These are phyloP conservation scores for Aphis craccivora DNA, from an alignment of 1,140 invertebrate genomes.

Conservation along the genomic window DNA sequence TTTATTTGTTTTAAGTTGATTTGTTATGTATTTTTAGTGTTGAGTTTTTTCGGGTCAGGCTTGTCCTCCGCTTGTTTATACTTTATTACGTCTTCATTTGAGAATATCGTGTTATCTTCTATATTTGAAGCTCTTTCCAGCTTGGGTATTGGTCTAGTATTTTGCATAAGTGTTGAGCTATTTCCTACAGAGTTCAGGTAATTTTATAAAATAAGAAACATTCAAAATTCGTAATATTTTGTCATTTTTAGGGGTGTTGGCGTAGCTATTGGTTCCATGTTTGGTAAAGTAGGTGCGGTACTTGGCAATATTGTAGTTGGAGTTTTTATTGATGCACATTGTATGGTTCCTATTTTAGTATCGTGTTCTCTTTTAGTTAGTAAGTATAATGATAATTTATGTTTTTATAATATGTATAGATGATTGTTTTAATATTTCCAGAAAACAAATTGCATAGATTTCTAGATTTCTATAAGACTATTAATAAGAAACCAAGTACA, in stretches of 20 bases:
- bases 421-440: too few species aligned
- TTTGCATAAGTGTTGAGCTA: conserved; percentile 22
- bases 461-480: too few species aligned
- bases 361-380: conserved; percentile 7
- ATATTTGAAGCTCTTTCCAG: conserved; percentile 35
- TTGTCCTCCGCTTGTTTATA: conserved; percentile 8
- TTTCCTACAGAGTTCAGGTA: conserved; percentile 42
- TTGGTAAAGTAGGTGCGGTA: conserved; percentile 39
- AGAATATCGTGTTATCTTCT: conserved; percentile 14
- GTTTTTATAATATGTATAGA: too few species aligned
- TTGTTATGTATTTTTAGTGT: neutral
- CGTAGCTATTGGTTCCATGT: conserved; percentile 25
- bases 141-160: conserved; percentile 22
- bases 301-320: conserved; percentile 35
- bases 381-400: neutral
- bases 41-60: conserved; percentile 34
- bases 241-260: conserved; percentile 24
- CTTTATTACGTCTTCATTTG: conserved; percentile 18
- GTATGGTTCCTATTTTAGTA: conserved; percentile 38
- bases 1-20: neutral
- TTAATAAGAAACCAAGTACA: too few species aligned
- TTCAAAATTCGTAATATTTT: neutral
- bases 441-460: too few species aligned
- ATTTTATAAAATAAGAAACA: neutral
- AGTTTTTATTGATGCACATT: conserved; percentile 30